These are phyloP conservation scores for Rugalucina vietnamica DNA, from an alignment of 2,888 invertebrate species.

Conservation along the genomic window DNA sequence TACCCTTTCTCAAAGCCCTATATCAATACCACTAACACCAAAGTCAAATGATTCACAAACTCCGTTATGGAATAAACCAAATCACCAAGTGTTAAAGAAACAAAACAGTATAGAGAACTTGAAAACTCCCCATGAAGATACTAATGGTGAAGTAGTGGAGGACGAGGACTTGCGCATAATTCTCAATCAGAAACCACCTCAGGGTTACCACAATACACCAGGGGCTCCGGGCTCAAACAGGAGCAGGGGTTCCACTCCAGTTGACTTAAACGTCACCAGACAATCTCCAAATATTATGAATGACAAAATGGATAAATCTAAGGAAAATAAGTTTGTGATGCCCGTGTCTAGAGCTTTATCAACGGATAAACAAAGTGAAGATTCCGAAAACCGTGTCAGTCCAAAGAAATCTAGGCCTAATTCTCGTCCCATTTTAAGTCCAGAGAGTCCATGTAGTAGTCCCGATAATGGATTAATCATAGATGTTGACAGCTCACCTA, in stretches of 20 bases:
- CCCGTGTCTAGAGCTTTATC: conserved; percentile 29
- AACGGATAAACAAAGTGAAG: conserved; percentile 60
- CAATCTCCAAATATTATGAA: neutral
- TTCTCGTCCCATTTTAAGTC: conserved; percentile 66
- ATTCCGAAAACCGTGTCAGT: conserved; percentile 61
- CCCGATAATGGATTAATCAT: conserved; percentile 83
- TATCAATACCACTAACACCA: conserved; percentile 59
- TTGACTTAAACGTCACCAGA: neutral
- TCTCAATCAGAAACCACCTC: neutral
- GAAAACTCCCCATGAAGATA: conserved; percentile 27
- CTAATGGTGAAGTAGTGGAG: conserved; percentile 52
- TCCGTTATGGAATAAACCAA: conserved; percentile 8
- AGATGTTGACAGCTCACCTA: conserved; percentile 77
- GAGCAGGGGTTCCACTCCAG: conserved; percentile 6
- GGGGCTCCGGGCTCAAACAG: conserved; percentile 8
- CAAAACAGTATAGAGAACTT: conserved; percentile 24
- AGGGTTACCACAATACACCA: neutral
- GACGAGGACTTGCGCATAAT: conserved; percentile 13
- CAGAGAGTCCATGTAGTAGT: conserved; percentile 80
- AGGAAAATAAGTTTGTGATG: neutral
- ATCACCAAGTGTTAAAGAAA: conserved; percentile 11
- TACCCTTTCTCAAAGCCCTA: neutral
- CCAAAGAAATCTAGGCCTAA: conserved; percentile 49
- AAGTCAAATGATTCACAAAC: conserved; percentile 31
- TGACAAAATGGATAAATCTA: neutral